Percentiles rank a stretch among this genome's conserved stretches.
These are phyloP conservation scores for Haliclona indistincta DNA, from an alignment of 37 sponge, comb jelly and placozoan genomes.

Conservation along the genomic window DNA sequence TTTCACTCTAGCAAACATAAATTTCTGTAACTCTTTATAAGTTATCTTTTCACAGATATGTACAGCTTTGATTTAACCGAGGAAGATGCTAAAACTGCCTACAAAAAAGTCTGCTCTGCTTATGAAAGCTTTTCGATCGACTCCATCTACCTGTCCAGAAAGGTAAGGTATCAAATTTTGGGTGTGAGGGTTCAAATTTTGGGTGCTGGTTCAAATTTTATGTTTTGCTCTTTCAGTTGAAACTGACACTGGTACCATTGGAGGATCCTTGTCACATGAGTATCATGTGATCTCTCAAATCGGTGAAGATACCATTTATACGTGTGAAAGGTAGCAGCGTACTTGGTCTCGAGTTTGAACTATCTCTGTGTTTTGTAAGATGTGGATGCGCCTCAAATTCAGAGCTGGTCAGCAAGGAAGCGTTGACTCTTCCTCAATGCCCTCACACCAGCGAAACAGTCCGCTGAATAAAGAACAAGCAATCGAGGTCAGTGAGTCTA, in stretches of 20 bases:
- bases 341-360: neutral
- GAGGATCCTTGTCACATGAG: conserved; percentile 83
- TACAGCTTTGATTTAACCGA: conserved; percentile 73
- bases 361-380: neutral
- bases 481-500: neutral
- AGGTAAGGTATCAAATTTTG: no score
- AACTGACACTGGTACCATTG: conserved; percentile 71
- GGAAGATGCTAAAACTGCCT: conserved; percentile 51
- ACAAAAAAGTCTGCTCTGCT: conserved; percentile 48
- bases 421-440: neutral
- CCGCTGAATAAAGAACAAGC: neutral
- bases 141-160: conserved; percentile 60
- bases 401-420: conserved; percentile 8
- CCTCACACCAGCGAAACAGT: neutral
- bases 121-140: conserved; percentile 57
- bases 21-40: neutral
- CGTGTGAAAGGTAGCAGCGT: conserved; percentile 49
- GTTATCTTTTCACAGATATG: conserved; percentile 68
- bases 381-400: conserved; percentile 16
- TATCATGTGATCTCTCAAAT: conserved; percentile 59
- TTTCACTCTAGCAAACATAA: neutral
- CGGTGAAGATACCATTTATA: conserved; percentile 61
- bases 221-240: conserved; percentile 15
- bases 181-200: no score
- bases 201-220: neutral